These are phyloP conservation scores for Muscicapa striata DNA, from an alignment of 2,797 vertebrate genomes.

Conservation along the genomic window DNA sequence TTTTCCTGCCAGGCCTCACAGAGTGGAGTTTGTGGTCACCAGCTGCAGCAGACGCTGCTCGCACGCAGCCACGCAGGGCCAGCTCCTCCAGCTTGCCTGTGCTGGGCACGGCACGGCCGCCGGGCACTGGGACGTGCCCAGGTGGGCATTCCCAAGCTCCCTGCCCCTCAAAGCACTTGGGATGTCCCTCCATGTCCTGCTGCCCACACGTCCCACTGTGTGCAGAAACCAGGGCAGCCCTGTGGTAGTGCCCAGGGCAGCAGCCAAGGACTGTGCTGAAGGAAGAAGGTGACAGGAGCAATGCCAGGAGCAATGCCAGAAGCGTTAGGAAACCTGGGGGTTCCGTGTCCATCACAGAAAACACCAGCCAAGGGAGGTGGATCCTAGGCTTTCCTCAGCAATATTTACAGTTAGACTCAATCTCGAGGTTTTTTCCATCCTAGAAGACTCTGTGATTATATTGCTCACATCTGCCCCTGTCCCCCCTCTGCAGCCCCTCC, in stretches of 20 bases:
- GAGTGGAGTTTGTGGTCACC: not conserved
- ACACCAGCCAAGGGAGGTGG: not conserved
- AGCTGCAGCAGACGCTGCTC: not conserved
- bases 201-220: fast-evolving
- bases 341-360: fast-evolving
- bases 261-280: no score
- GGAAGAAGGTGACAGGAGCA: not conserved
- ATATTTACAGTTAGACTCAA: not conserved
- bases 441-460: not conserved
- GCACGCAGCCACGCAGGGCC: fast-evolving
- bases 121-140: fast-evolving
- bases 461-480: not conserved
- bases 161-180: not conserved
- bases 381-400: fast-evolving
- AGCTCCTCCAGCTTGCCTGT: fast-evolving
- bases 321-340: fast-evolving
- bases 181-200: fast-evolving
- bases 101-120: fast-evolving
- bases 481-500: not conserved
- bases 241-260: no score
- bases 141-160: not conserved
- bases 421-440: not conserved
- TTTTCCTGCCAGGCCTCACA: not conserved
- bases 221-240: not conserved
- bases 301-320: not conserved